Evolutionary conservation across 2,888 invertebrate genomes (phyloP).

Genomic region (Trachelus tabidus): DNA sequence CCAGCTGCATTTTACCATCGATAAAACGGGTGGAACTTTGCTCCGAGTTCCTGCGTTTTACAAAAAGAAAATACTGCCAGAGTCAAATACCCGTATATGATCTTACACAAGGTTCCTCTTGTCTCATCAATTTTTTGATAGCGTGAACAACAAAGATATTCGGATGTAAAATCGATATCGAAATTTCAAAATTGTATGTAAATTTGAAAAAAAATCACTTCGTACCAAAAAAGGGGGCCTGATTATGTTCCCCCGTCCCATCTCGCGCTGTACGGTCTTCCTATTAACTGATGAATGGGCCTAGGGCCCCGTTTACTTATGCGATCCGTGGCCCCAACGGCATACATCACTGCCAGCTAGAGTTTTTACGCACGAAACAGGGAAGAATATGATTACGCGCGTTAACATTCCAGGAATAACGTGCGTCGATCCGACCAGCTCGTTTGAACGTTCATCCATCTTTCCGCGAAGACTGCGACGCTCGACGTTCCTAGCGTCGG

Average conservation of each 20-base stretch:
- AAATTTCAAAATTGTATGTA: background rate
- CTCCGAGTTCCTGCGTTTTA: background rate
- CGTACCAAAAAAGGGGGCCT: background rate
- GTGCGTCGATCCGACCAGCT: conserved; percentile 31
- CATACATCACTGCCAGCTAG: conserved; percentile 60
- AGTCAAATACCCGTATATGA: background rate
- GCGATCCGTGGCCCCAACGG: conserved; percentile 55
- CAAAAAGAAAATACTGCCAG: background rate
- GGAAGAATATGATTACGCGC: conserved; percentile 59
- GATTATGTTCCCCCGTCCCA: background rate
- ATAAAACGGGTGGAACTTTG: background rate
- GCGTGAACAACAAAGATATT: too few relatives aligned
- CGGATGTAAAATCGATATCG: too few relatives aligned
- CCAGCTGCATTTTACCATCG: background rate
- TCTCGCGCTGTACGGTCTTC: conserved; percentile 16
- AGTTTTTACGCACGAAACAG: conserved; percentile 57
- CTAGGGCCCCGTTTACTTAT: conserved; percentile 57
- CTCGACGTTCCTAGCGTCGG: background rate
- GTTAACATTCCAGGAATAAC: conserved; percentile 60
- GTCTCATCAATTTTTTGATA: background rate
- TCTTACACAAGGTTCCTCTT: background rate
- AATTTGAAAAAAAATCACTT: background rate
- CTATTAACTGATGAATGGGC: conserved; percentile 54
- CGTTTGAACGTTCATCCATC: conserved; percentile 37
- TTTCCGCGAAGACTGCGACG: conserved; percentile 1